Evolutionary conservation across 2,113 vertebrate genomes (phyloP).

Genomic region (Vombatus ursinus): DNA sequence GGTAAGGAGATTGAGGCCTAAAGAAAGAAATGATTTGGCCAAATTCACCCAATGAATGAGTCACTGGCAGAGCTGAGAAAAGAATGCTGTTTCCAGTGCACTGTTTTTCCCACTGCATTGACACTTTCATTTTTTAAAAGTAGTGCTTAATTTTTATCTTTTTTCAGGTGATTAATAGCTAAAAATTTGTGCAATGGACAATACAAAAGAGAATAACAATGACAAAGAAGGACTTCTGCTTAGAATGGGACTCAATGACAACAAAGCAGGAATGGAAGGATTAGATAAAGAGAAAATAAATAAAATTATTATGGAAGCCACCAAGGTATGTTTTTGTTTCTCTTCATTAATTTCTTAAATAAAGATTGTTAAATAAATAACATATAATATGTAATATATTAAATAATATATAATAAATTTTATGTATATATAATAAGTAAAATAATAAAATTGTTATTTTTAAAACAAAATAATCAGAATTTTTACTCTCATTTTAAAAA

Average conservation of each 20-base stretch:
- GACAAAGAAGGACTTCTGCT: slow-evolving; percentile 87
- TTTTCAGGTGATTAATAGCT: slow-evolving; percentile 70
- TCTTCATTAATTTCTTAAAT: slow-evolving; percentile 40
- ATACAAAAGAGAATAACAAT: slow-evolving; percentile 65
- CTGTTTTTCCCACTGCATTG: slow-evolving; percentile 14
- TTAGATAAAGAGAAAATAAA: slow-evolving; percentile 98
- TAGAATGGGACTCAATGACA: slow-evolving; percentile 97
- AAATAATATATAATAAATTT: too few species aligned
- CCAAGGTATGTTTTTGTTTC: slow-evolving; percentile 88
- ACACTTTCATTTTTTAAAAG: not conserved
- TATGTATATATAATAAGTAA: too few species aligned
- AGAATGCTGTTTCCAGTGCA: not conserved
- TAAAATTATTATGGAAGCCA: slow-evolving; percentile 96
- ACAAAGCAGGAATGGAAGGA: slow-evolving; percentile 99
- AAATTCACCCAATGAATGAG: not conserved
- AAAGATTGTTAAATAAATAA: not conserved
- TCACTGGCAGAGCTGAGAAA: not conserved
- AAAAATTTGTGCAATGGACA: slow-evolving; percentile 72
- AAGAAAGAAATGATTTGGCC: not conserved
- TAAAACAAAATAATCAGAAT: not conserved
- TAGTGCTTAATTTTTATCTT: slow-evolving; percentile 41
- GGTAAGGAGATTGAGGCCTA: not conserved
- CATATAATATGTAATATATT: too few species aligned
- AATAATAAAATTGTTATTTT: slow-evolving; percentile 7
- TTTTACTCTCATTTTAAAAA: not conserved